Evolutionary conservation across 2,113 vertebrate species (phyloP), one percentile per base, ranked within the genome.

Genomic region (Progne subis): DNA sequence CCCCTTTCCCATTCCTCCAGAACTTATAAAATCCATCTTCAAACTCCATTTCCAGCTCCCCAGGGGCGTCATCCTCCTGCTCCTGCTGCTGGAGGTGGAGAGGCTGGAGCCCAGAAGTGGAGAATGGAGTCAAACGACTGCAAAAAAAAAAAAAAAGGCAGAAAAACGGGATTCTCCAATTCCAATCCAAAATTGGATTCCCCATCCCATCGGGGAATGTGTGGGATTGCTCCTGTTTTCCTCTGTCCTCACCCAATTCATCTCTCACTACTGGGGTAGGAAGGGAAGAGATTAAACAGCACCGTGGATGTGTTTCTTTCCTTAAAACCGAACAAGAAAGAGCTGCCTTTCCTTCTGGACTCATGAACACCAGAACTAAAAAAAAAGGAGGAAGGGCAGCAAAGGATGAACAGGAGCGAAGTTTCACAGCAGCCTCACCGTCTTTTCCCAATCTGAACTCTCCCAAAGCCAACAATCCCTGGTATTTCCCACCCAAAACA

Each of bases 41-140:
- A 59, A 65, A 76, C 74, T 71, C 83, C 31, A 56, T 63, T 96
- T 70, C 85, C 84, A 93, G 52, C 92, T 94, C 74, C 26, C 53
- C 74, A 26, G 72, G 63, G 79, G 55, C 50, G 43, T 65, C 43
- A 43, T 65, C 39, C 91, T 26, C 75, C 86, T 83, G 82, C 82
- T 88, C 86, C 82, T 49, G 72, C 55, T 49, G 63, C 23, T 65
- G 63, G 37, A 86, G 77, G 64, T 11, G 2, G 47, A 43, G 49
- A 59, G 47, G 59, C 24, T 28, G 88, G 34, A 89, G 32, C 31
- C 21, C 57, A 47, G 60, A 75, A 13, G 23, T n/a, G 59, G 47
- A 13, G 23, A 12, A 19, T 17, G 47, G 76, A 67, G 39, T 14
- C 49, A 44, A 65, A 44, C 1, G 0, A 29, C 49, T 24, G 25